These are phyloP conservation scores for Sitta europaea DNA, from an alignment of 2,113 vertebrate genomes.

Conservation along the genomic window DNA sequence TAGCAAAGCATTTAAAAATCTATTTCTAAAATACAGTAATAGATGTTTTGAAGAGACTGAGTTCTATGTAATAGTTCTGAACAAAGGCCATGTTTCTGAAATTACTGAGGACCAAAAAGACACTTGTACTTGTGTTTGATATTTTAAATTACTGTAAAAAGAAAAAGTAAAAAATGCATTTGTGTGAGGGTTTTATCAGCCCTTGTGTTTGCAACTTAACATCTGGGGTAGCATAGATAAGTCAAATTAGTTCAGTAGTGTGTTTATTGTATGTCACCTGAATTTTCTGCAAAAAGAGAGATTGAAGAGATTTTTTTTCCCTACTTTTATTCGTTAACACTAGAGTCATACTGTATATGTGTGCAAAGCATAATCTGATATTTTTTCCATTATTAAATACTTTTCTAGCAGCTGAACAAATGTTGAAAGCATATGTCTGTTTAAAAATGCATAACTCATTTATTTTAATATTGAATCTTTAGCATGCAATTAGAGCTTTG, in stretches of 20 bases:
- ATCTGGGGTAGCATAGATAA: not conserved
- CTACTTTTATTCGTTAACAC: not conserved
- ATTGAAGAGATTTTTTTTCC: not conserved
- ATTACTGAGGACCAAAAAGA: not conserved
- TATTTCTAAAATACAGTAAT: not conserved
- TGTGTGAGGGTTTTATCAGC: not conserved
- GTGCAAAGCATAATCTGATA: not conserved
- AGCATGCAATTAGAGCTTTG: conserved; percentile 92
- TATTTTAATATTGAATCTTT: conserved; percentile 41
- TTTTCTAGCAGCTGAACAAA: not conserved
- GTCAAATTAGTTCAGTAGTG: not conserved
- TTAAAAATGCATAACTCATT: not conserved
- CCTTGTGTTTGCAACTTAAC: not conserved
- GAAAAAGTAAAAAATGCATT: fast-evolving
- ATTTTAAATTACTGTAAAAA: not conserved
- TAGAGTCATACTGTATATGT: not conserved
- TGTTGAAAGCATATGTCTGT: not conserved
- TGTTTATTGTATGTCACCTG: not conserved
- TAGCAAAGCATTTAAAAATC: not conserved
- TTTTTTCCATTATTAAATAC: not conserved
- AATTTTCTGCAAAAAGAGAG: not conserved
- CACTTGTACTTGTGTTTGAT: not conserved
- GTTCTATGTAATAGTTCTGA: not conserved
- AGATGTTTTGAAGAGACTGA: not conserved
- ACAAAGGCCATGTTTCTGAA: not conserved